Evolutionary conservation across 1,140 invertebrate genomes (phyloP), one percentile per base, ranked within the genome.

Genomic region (Helicoverpa armigera): DNA sequence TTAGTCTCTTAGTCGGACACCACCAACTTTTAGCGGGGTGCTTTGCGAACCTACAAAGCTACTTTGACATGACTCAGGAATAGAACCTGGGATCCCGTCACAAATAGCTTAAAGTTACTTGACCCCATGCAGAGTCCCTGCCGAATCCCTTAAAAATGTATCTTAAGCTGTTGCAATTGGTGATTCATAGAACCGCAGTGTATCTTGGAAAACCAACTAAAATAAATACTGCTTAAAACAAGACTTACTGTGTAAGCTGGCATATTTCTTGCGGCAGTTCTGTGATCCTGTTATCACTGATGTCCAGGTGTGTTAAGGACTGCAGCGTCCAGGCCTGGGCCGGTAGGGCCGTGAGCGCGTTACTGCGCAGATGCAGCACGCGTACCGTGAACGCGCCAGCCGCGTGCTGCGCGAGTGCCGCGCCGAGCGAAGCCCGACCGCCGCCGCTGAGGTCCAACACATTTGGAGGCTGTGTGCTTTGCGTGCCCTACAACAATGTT

Each of bases 261-360:
- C 92, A 94, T 85, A 97, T 96, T 87, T 96, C 96, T 31, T 95
- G 88, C 1, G 97, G 96, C 69, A 97, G 85, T 73, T 95, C 94
- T 67, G 95, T 88, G 54, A 97, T 96, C 82, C 95, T 95, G 87
- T 97, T 97, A 88, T 97, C 96, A 50, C 97, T 96, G n/a, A 97
- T 90, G 90, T 97, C 96, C 63, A 97, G 95, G 56, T 95, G 95
- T n/a, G 95, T 96, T 60, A 97, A 90, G 1, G 95, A 90, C 2
- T 90, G 91, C 31, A 97, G 90, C 61, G 95, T 91, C 83, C 97
- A 93, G 51, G 97, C 91, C 82, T 96, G 96, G 12, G 88, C 88
- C 0, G 97, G 97, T 76, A 97, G 90, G 5, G 90, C 86, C 51
- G 92, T 91, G 48, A 97, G 95, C 61, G 95, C 93, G 85, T 97